Base-by-base conservation (phyloP, 1,140 invertebrate genomes). In the Dufourea novaeangliae region DNA sequence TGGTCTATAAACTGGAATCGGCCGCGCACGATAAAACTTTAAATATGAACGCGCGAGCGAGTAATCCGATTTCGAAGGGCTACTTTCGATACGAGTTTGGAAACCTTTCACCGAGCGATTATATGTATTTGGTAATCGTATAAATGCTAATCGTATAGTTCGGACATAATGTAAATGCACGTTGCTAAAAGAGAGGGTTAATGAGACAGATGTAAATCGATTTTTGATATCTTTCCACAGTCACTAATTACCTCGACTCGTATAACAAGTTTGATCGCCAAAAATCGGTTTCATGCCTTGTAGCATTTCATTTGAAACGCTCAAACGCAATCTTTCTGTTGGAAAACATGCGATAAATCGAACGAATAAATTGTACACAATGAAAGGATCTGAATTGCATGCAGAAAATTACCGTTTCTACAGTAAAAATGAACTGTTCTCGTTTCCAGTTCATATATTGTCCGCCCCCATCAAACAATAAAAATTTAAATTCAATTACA, bases 171-270 rank as follows among this genome's bases (percentile, higher is more conserved):
- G 63, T 67, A 39, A 62, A 62, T 29, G 34, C 29, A 6, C 44
- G 2, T 0, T 10, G 8, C 54, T 20, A 25, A 70, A 70, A 61
- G 66, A 61, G 41, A 34, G 25, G 56, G n/a, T 77, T 77, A 82
- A 83, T 82, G 79, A 83, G 22, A 74, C 64, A 56, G 63, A 79
- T 79, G 75, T 78, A 82, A 83, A 83, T 83, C 39, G 70, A 70
- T 37, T 70, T 82, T 81, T 82, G 81, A 83, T 83, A 79, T 82
- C 66, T 25, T 37, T 68, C 27, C 12, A 25, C n/a, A 22, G 22
- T 41, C 64, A 46, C 75, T 82, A 83, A 83, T 83, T 83, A 79
- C 22, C 39, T 6, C 25, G 14, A 56, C 74, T 44, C n/a, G 64
- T 41, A 44, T n/a, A 11, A 72, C 80, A 11, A 34, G 69, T 67